Conservation (phyloP, 1,140 invertebrate species). For the Lepidurus packardi region DNA sequence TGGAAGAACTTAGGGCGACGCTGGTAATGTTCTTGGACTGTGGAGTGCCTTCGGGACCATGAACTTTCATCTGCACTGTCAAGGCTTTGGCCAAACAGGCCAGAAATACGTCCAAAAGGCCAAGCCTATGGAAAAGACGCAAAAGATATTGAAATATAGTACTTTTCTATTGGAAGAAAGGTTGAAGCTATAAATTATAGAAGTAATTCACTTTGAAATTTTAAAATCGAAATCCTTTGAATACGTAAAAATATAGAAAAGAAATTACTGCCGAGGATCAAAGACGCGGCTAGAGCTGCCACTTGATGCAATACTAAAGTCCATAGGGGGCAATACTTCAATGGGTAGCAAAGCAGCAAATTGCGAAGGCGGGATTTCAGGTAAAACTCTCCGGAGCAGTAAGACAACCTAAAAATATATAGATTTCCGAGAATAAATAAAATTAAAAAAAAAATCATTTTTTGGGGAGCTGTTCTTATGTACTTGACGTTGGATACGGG, state of each 20-base stretch:
- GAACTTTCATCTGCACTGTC: conserved; percentile 79
- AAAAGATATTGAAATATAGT: conserved; percentile 36
- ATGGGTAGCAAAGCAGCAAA: conserved; percentile 63
- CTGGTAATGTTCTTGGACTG: conserved; percentile 32
- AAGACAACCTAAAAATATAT: conserved; percentile 57
- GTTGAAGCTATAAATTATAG: too few species aligned
- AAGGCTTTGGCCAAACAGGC: conserved; percentile 79
- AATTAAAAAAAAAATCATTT: background rate
- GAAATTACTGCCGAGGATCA: background rate
- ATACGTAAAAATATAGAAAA: background rate
- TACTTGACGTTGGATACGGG: conserved; percentile 86
- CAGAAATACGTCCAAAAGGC: conserved; percentile 75
- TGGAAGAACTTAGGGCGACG: conserved; percentile 14
- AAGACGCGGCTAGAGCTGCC: conserved; percentile 31
- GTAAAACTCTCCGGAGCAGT: conserved; percentile 71
- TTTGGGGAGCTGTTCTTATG: conserved; percentile 24
- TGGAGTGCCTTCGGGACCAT: conserved; percentile 45
- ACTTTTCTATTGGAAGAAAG: too few species aligned
- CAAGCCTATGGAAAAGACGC: conserved; percentile 45
- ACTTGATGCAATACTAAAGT: conserved; percentile 61
- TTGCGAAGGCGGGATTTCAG: conserved; percentile 65
- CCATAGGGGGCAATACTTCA: conserved; percentile 61
- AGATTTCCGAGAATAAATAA: conserved; percentile 24
- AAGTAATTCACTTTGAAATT: background rate
- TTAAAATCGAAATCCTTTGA: background rate